Base-by-base conservation (phyloP, 1,140 invertebrate genomes). In the Apolygus lucorum region DNA sequence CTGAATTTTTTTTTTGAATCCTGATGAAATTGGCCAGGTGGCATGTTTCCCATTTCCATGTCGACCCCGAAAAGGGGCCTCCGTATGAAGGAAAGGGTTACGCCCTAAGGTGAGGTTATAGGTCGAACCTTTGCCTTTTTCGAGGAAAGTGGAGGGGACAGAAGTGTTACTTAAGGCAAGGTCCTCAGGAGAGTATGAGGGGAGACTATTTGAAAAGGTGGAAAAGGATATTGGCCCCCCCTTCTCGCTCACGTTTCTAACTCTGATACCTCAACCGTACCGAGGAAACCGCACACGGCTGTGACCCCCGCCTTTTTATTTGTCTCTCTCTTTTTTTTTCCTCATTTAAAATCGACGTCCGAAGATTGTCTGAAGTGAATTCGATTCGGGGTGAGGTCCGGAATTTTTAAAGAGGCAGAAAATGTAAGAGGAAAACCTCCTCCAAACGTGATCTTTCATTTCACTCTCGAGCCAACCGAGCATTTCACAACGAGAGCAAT, bases 11-110 rank as follows among this genome's bases (percentile, higher is more conserved):
- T 59, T 59, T 59, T 59, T 59, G 11, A 59, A 4, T 59, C 22
- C 54, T 14, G 54, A 59, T 59, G 54, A 59, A 59, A 59, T 59
- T 59, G 54, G 54, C 54, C 54, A 59, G 54, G 54, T 59, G 54
- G 54, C 54, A 59, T 59, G 54, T 59, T 59, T 59, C 54, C 54
- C 54, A 59, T 59, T 59, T 59, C 54, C 54, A 4, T 59, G 54
- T 59, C 54, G 22, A 4, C 54, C 22, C 22, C 4, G 54, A 17
- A 22, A 49, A n/a, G n/a, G n/a, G n/a, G n/a, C n/a, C n/a, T n/a
- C n/a, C n/a, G n/a, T n/a, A n/a, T n/a, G n/a, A n/a, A n/a, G n/a
- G n/a, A n/a, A n/a, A n/a, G n/a, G n/a, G n/a, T n/a, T n/a, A n/a
- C n/a, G n/a, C n/a, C n/a, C n/a, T n/a, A n/a, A n/a, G n/a, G n/a